Base-by-base conservation (phyloP, 2,888 invertebrate genomes). In the Acheta domesticus region DNA sequence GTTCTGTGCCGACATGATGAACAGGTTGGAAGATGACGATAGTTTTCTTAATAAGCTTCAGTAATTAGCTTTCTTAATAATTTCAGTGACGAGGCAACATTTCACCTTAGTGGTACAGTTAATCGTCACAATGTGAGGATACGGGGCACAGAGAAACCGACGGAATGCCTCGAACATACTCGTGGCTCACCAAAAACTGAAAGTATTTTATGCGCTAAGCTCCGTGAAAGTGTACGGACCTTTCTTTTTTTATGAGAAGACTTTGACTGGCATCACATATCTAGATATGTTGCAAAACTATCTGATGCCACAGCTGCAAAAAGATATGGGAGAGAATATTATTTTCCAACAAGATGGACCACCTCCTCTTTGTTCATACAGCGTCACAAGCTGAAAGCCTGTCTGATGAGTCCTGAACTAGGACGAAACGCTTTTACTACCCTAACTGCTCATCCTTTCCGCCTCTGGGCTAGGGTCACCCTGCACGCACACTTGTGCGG, bases 231-330 rank as follows among this genome's bases (percentile, higher is more conserved):
- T 62, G 1, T 2, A 62, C 0, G 48, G 76, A 21, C 76, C 76
- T 48, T 76, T 36, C 76, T 36, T 76, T 48, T 76, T 76, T 48
- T 14, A 19, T 12, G 76, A 76, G 76, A 49, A 76, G 4, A 76
- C 11, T 76, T 49, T 49, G 4, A 76, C 76, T 36, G 76, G 76
- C 20, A 21, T 76, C 76, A 76, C 48, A 19, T 21, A 76, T 76
- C 36, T 36, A 21, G 2, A 76, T 48, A 76, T 76, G 12, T 36
- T 76, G 11, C 21, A 19, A 48, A 48, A 76, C 36, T 76, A 36
- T 2, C 19, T 48, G 19, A 14, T 36, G 2, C 76, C 76, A 2
- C 48, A 76, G 19, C 62, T 62, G 1, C 2, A 2, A 62, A 5
- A 62, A 16, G 2, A 62, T 62, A 2, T 23, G 23, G 2, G 23